A percentile compares a stretch with the other conserved stretches of the same genome.
These are phyloP conservation scores for Tipula vernalis DNA, from an alignment of 2,888 invertebrate genomes.

Conservation along the genomic window DNA sequence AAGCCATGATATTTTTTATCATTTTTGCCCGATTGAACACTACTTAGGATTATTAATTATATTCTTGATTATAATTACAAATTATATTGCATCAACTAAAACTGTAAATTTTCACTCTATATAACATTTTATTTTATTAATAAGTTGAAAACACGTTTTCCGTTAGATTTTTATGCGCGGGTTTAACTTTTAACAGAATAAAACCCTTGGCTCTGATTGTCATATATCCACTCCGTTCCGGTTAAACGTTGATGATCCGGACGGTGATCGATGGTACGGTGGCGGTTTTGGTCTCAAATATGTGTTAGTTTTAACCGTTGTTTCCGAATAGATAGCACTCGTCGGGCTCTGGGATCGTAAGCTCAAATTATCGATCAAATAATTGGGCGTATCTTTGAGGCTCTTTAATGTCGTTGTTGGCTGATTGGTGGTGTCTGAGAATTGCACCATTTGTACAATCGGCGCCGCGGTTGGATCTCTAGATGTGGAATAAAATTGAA, in stretches of 20 bases:
- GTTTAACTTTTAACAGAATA: conserved; percentile 27
- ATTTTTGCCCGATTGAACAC: no score
- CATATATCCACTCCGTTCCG: conserved; percentile 32
- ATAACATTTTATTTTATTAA: no score
- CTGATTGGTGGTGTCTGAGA: conserved; percentile 41
- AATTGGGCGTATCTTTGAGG: conserved; percentile 38
- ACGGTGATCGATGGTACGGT: conserved; percentile 26
- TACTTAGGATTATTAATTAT: no score
- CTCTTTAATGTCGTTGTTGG: conserved; percentile 47
- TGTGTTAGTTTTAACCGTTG: conserved; percentile 37
- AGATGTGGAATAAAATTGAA: background rate
- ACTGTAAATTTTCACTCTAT: no score
- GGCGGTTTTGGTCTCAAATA: conserved; percentile 35
- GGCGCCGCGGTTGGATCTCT: background rate
- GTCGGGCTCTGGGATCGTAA: conserved; percentile 39
- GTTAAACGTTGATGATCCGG: conserved; percentile 23
- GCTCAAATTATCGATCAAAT: conserved; percentile 31
- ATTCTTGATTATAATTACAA: no score
- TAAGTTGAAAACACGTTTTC: no score
- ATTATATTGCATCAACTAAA: no score
- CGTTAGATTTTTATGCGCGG: background rate
- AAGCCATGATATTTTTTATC: no score
- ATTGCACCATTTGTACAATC: conserved; percentile 48
- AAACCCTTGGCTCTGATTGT: conserved; percentile 34
- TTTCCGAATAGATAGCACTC: conserved; percentile 41